Conservation (phyloP, 2,113 vertebrate species). For the rabbit (Oryctolagus cuniculus) region DNA sequence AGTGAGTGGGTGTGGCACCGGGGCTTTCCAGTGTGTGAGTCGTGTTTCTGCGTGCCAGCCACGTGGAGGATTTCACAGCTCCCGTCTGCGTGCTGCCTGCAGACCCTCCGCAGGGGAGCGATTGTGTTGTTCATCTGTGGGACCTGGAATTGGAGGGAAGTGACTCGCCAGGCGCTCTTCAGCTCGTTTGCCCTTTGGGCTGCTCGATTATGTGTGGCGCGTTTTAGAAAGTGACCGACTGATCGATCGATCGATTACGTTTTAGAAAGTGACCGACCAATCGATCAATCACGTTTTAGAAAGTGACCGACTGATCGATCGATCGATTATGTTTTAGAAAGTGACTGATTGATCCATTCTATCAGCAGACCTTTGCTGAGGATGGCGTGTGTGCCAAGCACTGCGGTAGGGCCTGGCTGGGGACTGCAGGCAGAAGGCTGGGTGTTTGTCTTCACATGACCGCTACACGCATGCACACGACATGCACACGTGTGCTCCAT, state of each 20-base stretch:
- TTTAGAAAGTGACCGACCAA: background rate
- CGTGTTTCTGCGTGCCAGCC: background rate
- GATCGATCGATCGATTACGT: background rate
- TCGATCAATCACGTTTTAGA: background rate
- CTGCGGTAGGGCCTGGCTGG: background rate
- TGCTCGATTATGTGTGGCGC: background rate
- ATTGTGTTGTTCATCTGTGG: background rate
- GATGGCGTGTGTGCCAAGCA: rapidly evolving
- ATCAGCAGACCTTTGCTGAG: background rate
- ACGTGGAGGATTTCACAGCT: background rate
- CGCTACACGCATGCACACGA: rapidly evolving
- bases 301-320: background rate
- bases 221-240: background rate
- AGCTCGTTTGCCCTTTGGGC: background rate
- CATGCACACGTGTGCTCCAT: no score
- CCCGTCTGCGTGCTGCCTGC: no score
- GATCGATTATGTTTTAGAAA: background rate
- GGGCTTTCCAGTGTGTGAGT: background rate
- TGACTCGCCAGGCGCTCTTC: rapidly evolving
- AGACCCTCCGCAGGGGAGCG: background rate
- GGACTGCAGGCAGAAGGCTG: rapidly evolving
- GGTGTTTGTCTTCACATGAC: rapidly evolving
- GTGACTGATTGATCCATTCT: rapidly evolving
- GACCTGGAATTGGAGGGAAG: background rate
- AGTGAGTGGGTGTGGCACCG: no score